Evolutionary conservation across 2,797 vertebrate species (phyloP).

Genomic region (Halcyon smyrnensis): DNA sequence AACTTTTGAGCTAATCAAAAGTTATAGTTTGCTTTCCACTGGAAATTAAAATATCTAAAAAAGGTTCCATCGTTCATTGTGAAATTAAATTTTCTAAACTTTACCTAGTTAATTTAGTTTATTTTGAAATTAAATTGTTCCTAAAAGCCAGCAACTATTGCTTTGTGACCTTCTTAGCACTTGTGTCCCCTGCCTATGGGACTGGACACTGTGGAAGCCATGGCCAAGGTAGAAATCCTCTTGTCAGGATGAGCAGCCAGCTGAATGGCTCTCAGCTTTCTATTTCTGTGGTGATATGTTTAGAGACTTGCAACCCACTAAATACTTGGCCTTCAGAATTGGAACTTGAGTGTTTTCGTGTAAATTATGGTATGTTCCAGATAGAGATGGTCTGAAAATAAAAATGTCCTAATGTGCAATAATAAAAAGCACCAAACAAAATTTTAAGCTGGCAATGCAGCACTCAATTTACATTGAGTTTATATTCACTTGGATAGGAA

Average conservation of each 20-base stretch:
- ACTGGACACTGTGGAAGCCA: not conserved
- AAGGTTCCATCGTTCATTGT: not conserved
- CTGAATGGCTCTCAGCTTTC: not conserved
- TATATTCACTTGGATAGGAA: not conserved
- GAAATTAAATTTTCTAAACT: not conserved
- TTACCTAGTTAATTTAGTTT: not conserved
- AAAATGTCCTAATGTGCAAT: not conserved
- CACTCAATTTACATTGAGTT: not conserved
- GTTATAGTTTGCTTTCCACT: not conserved
- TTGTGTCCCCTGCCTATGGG: not conserved
- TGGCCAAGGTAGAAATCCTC: not conserved
- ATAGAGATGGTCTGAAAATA: not conserved
- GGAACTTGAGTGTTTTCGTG: not conserved
- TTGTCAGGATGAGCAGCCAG: not conserved
- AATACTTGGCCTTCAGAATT: not conserved
- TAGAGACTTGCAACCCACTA: not conserved
- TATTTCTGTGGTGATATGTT: not conserved
- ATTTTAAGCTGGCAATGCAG: not conserved
- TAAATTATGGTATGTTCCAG: not conserved
- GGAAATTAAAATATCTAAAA: not conserved
- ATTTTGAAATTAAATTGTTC: not conserved
- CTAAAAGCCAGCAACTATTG: not conserved
- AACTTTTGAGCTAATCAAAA: not conserved
- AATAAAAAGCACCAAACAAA: not conserved
- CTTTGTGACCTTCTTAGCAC: not conserved